A percentile compares a stretch with the other conserved stretches of the same genome.
Evolutionary conservation across 2,797 vertebrate genomes (phyloP).

Genomic region (Silurus lanzhouensis): DNA sequence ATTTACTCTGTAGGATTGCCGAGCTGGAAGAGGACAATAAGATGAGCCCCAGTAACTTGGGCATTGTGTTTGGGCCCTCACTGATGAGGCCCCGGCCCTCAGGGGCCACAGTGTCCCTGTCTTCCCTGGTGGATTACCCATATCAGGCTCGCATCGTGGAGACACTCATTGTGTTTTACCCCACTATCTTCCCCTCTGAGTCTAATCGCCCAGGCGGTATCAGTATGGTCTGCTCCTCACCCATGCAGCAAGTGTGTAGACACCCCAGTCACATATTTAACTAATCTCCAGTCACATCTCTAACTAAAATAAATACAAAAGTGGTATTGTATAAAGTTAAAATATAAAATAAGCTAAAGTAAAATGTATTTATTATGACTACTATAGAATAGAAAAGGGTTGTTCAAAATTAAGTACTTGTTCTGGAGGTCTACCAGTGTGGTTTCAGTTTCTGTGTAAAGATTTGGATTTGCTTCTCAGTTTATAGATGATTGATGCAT

Average conservation of each 20-base stretch:
- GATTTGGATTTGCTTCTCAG: too few species aligned
- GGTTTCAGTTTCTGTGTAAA: neutral
- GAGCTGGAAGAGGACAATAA: constrained; percentile 93
- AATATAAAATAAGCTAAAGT: too few species aligned
- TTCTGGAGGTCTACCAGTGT: neutral
- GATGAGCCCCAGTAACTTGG: constrained; percentile 93
- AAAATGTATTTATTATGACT: neutral
- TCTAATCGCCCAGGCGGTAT: constrained; percentile 61
- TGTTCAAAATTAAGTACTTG: neutral
- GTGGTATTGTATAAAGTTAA: too few species aligned
- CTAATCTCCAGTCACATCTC: too few species aligned
- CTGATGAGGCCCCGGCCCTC: constrained; percentile 92
- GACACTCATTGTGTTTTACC: constrained; percentile 88
- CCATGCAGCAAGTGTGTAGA: constrained; percentile 63
- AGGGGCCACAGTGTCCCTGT: constrained; percentile 90
- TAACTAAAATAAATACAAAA: too few species aligned
- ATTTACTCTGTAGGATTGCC: constrained; percentile 77
- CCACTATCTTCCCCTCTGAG: constrained; percentile 75
- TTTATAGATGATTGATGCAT: too few species aligned
- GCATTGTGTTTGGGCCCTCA: constrained; percentile 94
- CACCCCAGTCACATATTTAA: neutral
- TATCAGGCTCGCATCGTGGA: constrained; percentile 93
- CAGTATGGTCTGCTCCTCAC: constrained; percentile 46
- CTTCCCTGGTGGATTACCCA: constrained; percentile 95
- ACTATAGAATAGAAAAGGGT: neutral